Evolutionary conservation across 2,888 invertebrate species (phyloP).

Genomic region (Ferdinandea cuprea): DNA sequence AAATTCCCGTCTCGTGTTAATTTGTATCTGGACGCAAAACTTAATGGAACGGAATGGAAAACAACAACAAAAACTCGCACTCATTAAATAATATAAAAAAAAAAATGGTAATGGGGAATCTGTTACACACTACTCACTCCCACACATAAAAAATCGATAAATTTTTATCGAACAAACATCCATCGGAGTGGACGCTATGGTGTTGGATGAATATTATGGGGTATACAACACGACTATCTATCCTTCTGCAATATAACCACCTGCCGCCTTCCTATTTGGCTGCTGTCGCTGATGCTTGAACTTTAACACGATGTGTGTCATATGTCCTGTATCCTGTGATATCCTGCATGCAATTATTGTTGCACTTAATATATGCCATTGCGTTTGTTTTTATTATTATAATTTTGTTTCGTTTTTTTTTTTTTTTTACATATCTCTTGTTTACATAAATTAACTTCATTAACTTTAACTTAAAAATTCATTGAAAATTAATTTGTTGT

Average conservation of each 20-base stretch:
- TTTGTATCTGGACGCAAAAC: slow-evolving; percentile 53
- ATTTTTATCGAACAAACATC: slow-evolving; percentile 56
- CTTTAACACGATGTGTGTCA: slow-evolving; percentile 40
- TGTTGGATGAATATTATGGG: slow-evolving; percentile 37
- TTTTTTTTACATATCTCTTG: slow-evolving; percentile 3
- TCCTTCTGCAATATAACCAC: slow-evolving; percentile 47
- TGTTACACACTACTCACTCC: slow-evolving; percentile 37
- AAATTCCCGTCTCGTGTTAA: slow-evolving; percentile 38
- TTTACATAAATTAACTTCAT: slow-evolving; percentile 41
- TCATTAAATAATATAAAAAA: slow-evolving; percentile 29
- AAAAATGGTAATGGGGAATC: slow-evolving; percentile 45
- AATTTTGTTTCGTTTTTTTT: slow-evolving; percentile 10
- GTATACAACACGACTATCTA: slow-evolving; percentile 30
- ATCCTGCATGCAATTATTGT: slow-evolving; percentile 61
- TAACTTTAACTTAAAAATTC: slow-evolving; percentile 32
- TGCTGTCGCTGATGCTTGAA: slow-evolving; percentile 57
- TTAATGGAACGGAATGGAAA: slow-evolving; percentile 64
- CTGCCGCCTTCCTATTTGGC: slow-evolving; percentile 41
- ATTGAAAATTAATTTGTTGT: slow-evolving; percentile 22
- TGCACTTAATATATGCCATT: slow-evolving; percentile 52
- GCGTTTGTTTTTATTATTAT: slow-evolving; percentile 14
- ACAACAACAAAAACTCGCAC: slow-evolving; percentile 35
- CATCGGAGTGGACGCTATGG: slow-evolving; percentile 37
- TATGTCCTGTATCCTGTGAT: slow-evolving; percentile 43
- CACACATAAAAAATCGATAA: slow-evolving; percentile 51